A percentile compares a stretch with the other conserved stretches of the same genome.
These are phyloP conservation scores for Otis tarda DNA, from an alignment of 2,113 vertebrate genomes.

Conservation along the genomic window DNA sequence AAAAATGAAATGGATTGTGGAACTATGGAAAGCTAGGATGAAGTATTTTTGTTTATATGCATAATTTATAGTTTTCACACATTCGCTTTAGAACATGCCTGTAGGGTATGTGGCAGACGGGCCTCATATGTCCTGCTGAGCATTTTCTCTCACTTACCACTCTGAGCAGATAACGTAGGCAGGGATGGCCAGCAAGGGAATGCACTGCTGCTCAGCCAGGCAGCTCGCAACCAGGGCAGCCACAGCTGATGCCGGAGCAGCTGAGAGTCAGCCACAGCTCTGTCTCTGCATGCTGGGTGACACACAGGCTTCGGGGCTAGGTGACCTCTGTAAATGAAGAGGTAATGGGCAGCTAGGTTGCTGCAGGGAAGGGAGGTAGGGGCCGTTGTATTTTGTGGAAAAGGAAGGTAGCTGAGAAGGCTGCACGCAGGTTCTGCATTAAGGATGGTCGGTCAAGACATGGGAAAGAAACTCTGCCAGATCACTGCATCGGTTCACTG, in stretches of 20 bases:
- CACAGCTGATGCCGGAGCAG: neutral
- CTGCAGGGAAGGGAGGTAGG: neutral
- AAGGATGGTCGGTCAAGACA: neutral
- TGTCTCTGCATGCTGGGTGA: neutral
- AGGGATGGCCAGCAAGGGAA: neutral
- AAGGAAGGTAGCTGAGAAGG: neutral
- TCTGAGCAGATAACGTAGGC: rapidly evolving
- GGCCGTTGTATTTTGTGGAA: neutral
- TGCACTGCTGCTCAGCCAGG: neutral
- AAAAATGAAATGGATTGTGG: neutral
- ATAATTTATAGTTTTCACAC: neutral
- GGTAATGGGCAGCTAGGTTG: neutral
- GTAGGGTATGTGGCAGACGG: neutral
- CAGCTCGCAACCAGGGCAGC: neutral
- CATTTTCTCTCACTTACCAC: neutral
- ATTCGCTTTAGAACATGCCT: neutral
- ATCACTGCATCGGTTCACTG: neutral
- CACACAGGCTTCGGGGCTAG: neutral
- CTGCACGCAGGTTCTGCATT: neutral
- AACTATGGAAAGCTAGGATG: neutral
- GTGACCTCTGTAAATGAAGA: neutral
- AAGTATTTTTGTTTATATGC: neutral
- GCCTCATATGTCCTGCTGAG: neutral
- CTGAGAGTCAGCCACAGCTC: neutral
- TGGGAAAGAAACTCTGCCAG: neutral